These are phyloP conservation scores for Mastomys coucha DNA, from an alignment of 2,113 vertebrate species.

Conservation along the genomic window DNA sequence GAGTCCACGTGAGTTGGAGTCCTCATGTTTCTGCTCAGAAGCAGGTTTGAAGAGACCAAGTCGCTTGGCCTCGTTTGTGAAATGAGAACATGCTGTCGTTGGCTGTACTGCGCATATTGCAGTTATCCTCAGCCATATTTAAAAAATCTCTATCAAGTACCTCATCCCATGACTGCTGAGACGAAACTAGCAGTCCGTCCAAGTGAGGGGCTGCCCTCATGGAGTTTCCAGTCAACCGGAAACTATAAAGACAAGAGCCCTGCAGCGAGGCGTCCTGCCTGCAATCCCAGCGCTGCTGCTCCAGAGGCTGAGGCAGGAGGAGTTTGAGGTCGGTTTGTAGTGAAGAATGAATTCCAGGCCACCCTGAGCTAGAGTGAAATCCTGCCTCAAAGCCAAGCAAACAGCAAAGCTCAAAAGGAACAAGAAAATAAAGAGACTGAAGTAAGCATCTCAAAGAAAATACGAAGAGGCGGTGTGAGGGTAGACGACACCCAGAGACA, in stretches of 20 bases:
- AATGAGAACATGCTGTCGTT: neutral
- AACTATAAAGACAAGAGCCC: neutral
- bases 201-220: neutral
- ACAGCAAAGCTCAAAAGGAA: neutral
- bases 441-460: constrained; percentile 26
- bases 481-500: neutral
- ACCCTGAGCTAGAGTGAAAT: neutral
- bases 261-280: no score
- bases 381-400: neutral
- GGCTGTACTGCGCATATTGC: neutral
- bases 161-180: neutral
- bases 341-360: neutral
- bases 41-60: neutral
- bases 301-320: neutral
- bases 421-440: neutral
- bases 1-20: neutral
- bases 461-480: neutral
- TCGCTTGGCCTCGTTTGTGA: constrained; percentile 1
- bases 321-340: neutral
- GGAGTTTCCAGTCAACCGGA: neutral
- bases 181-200: neutral
- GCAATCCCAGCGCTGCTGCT: neutral
- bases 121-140: neutral
- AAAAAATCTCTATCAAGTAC: neutral
- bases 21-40: neutral